Evolutionary conservation across 2,888 invertebrate genomes (phyloP).

Genomic region (Agonopterix alstromeriana): DNA sequence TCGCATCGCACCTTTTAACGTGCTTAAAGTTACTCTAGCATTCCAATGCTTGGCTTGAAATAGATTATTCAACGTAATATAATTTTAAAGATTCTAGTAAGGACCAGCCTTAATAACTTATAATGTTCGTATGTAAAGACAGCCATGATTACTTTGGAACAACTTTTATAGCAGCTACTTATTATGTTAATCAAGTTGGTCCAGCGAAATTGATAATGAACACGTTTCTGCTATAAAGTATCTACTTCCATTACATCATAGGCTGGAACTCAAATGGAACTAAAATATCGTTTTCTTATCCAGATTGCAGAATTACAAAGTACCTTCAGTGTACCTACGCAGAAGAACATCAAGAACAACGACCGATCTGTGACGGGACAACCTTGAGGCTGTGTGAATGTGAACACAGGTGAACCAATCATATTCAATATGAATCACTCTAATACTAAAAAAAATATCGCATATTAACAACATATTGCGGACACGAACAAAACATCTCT

Average conservation of each 20-base stretch:
- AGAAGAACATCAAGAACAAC: constrained; percentile 32
- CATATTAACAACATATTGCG: too few relatives aligned
- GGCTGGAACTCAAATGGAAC: not conserved
- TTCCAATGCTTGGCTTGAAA: too few relatives aligned
- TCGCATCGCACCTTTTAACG: too few relatives aligned
- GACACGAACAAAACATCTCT: too few relatives aligned
- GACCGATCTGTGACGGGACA: constrained; percentile 24
- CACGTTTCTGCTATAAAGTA: not conserved
- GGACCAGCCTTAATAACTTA: too few relatives aligned
- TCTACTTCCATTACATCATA: constrained; percentile 21
- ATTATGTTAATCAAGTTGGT: constrained; percentile 1
- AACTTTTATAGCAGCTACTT: constrained; percentile 2
- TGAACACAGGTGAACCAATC: constrained; percentile 19
- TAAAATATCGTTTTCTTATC: not conserved
- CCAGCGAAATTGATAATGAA: constrained; percentile 4
- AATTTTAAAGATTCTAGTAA: too few relatives aligned
- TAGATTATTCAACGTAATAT: too few relatives aligned
- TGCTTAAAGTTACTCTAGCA: too few relatives aligned
- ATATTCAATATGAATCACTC: constrained; percentile 11
- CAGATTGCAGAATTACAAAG: not conserved
- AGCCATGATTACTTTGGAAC: constrained; percentile 6
- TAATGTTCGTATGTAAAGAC: constrained; percentile 13
- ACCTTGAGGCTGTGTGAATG: constrained; percentile 26
- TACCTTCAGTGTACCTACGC: constrained; percentile 22
- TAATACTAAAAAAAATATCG: constrained; percentile 3